Base-by-base conservation (phyloP, 2,888 invertebrate genomes). In the Tenthredo mesomela region DNA sequence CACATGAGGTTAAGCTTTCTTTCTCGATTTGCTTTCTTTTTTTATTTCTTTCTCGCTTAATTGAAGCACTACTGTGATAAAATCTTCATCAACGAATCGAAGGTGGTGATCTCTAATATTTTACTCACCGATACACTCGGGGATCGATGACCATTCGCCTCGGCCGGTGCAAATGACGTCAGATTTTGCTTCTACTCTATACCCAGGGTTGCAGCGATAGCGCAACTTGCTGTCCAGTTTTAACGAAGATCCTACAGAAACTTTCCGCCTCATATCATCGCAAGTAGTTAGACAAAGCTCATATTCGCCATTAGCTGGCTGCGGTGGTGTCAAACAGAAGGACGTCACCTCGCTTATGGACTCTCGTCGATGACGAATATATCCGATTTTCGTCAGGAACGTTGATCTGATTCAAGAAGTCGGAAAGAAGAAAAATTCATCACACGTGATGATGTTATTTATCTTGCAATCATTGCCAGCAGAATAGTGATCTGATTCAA, bases 61-160 rank as follows among this genome's bases (percentile, higher is more conserved):
- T 33, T 33, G 2, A 33, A 33, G 29, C 29, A 33, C 29, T 2
- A 33, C 2, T 33, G 33, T 33, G 4, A 4, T 3, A 33, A 33
- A 33, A 33, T 33, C 33, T 33, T 33, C 33, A 33, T 33, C 33
- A 0, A 4, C 4, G 33, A 33, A 33, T 33, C 33, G 4, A 2
- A 33, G 40, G 40, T 40, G 2, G 9, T 9, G 2, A 84, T 33
- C 9, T 40, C 87, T 84, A 78, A 43, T 43, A 3, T 43, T 43
- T 3, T 10, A 43, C 43, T 43, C 43, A 93, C 92, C 91, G 85
- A 40, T 71, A 70, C 93, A 93, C 40, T 70, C 58, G 29, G 92
- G 92, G 71, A 88, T 87, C 9, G 84, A 85, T 0, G 88, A 88
- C 92, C 92, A 93, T 9, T 43, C 83, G 86, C 85, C 77, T 15